A percentile compares a stretch with the other conserved stretches of the same genome.
Conservation (phyloP, 2,113 vertebrate species). For the Catharus minimus region DNA sequence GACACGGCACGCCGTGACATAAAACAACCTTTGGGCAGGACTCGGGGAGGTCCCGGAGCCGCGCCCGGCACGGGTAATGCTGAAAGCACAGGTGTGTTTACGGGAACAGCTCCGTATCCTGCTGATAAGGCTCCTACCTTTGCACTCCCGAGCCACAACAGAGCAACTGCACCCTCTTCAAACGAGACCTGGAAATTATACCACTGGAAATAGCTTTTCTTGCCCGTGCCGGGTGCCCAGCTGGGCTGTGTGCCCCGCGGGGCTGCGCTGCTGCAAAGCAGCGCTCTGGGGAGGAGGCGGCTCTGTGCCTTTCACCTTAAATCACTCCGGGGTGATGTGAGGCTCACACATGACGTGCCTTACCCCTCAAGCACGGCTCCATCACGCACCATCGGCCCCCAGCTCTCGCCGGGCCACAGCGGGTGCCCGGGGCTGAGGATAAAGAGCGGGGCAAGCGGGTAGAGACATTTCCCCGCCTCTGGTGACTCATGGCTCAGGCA, state of each 20-base stretch:
- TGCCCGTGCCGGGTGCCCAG: not conserved
- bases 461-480: constrained; percentile 17
- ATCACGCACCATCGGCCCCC: rapidly evolving
- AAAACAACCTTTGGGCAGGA: not conserved
- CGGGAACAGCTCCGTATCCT: not conserved
- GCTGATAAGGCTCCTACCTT: constrained; percentile 13
- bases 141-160: not conserved
- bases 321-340: not conserved
- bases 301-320: not conserved
- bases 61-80: not conserved
- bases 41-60: not conserved
- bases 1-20: rapidly evolving
- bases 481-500: constrained; percentile 57
- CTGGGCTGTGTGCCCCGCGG: not conserved
- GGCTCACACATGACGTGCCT: not conserved
- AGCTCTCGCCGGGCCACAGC: rapidly evolving
- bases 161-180: not conserved
- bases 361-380: not conserved
- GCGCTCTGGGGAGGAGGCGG: not conserved
- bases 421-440: not conserved
- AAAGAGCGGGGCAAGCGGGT: not conserved
- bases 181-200: not conserved
- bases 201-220: not conserved
- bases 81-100: not conserved
- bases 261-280: not conserved